Evolutionary conservation across 1,140 invertebrate species (phyloP).

Genomic region (Zaprionus vittiger): DNA sequence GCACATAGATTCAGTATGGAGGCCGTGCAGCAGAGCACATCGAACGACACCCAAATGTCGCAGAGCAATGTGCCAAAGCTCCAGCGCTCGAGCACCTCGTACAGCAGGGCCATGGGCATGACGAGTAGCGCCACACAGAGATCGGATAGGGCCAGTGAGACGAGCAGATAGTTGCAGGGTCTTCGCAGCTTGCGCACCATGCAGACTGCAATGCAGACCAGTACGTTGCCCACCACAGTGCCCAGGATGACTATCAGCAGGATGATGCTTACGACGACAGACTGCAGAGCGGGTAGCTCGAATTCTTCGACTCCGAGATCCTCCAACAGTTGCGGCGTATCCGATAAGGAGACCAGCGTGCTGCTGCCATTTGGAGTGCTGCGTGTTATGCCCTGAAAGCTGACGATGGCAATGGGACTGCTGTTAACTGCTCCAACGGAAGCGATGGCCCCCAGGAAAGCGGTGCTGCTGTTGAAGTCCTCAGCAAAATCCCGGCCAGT

Average conservation of each 20-base stretch:
- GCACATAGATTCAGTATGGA: slow-evolving; percentile 96
- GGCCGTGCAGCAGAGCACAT: slow-evolving; percentile 93
- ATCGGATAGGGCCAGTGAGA: slow-evolving; percentile 95
- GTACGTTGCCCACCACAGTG: slow-evolving; percentile 94
- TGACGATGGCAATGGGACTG: slow-evolving; percentile 65
- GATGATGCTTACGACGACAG: slow-evolving; percentile 89
- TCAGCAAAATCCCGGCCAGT: neutral
- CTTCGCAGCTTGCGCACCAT: slow-evolving; percentile 93
- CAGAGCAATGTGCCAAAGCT: slow-evolving; percentile 93
- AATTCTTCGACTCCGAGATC: slow-evolving; percentile 69
- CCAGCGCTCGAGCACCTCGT: slow-evolving; percentile 93
- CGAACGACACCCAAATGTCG: slow-evolving; percentile 94
- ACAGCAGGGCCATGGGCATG: slow-evolving; percentile 94
- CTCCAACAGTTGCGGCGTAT: slow-evolving; percentile 54
- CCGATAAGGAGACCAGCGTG: slow-evolving; percentile 54
- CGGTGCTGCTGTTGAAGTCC: slow-evolving; percentile 70
- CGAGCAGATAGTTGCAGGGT: slow-evolving; percentile 94
- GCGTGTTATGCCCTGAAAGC: slow-evolving; percentile 56
- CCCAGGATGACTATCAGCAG: slow-evolving; percentile 91
- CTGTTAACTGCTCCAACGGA: slow-evolving; percentile 47
- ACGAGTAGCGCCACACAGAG: slow-evolving; percentile 92
- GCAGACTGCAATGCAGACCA: slow-evolving; percentile 95
- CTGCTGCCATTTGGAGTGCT: slow-evolving; percentile 58
- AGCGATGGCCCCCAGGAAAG: slow-evolving; percentile 69
- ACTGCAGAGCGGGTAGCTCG: slow-evolving; percentile 85